A percentile compares a stretch with the other conserved stretches of the same genome.
phyloP scores from a whole-genome alignment of 2,888 invertebrate genomes.

The Elmis aenea region DNA sequence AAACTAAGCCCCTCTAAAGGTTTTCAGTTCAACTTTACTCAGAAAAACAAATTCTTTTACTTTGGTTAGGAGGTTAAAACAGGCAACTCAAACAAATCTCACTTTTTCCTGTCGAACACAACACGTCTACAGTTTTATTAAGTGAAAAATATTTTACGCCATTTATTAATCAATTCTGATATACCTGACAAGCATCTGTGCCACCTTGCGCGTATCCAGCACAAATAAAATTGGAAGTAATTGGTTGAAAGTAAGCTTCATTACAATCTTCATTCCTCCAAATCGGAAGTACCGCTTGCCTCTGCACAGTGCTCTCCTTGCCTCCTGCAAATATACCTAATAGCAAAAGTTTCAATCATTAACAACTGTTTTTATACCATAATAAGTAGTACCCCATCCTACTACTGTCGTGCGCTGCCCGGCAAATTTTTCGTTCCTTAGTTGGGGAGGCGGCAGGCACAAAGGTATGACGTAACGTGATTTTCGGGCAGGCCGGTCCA shows the following conservation, averaged over 20 bases:
- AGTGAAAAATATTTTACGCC: too few species aligned
- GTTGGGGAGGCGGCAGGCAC: constrained; percentile 67
- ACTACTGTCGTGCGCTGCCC: constrained; percentile 80
- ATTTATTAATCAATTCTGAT: too few species aligned
- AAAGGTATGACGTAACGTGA: constrained; percentile 84
- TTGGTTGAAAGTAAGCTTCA: constrained; percentile 87
- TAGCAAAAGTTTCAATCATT: neutral
- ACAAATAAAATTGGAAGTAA: constrained; percentile 83
- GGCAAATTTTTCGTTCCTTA: constrained; percentile 59
- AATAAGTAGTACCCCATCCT: constrained; percentile 89
- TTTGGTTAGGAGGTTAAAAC: too few species aligned
- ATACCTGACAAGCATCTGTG: constrained; percentile 91
- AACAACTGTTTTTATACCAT: constrained; percentile 51
- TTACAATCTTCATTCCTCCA: constrained; percentile 90
- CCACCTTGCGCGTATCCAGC: constrained; percentile 87
- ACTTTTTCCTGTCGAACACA: too few species aligned
- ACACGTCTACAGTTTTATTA: too few species aligned
- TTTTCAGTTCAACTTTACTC: too few species aligned
- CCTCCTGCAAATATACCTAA: constrained; percentile 53
- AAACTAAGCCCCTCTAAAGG: too few species aligned
- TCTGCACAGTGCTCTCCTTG: constrained; percentile 78
- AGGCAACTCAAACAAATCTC: too few species aligned
- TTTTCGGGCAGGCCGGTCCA: constrained; percentile 70
- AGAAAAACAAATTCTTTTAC: too few species aligned
- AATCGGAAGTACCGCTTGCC: constrained; percentile 79